Percentiles rank a stretch among this genome's conserved stretches.
Conservation (phyloP, 2,888 invertebrate genomes). For the Candidula unifasciata region DNA sequence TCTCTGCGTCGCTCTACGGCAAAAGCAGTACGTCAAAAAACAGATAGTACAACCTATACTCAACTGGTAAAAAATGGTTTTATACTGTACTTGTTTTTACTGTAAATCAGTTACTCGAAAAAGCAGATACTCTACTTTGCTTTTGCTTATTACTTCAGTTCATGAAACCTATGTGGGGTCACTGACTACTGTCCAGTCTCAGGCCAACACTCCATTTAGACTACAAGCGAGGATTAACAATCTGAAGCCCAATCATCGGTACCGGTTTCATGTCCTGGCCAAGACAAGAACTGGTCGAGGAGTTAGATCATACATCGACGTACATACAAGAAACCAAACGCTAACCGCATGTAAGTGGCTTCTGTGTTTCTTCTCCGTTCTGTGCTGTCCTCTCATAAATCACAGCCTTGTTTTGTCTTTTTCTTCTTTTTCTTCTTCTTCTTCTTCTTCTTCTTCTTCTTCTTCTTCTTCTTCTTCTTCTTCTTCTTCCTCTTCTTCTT, state of each 20-base stretch:
- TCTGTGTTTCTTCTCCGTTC: no score
- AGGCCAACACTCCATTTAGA: slow-evolving; percentile 86
- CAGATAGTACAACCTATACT: no score
- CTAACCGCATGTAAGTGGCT: slow-evolving; percentile 7
- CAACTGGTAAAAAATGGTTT: no score
- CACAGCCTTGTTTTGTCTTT: no score
- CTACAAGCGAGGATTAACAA: slow-evolving; percentile 90
- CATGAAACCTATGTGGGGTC: slow-evolving; percentile 78
- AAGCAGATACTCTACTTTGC: no score
- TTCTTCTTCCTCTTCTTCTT: slow-evolving; percentile 12
- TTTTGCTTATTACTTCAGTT: no score
- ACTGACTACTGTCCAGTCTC: slow-evolving; percentile 85
- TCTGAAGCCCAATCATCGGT: slow-evolving; percentile 90
- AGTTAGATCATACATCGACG: slow-evolving; percentile 79
- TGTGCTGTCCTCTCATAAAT: no score
- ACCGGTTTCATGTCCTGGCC: slow-evolving; percentile 87
- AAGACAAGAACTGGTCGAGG: slow-evolving; percentile 93
- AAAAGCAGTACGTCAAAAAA: no score
- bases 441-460: not conserved
- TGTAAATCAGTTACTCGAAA: no score
- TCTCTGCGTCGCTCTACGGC: no score
- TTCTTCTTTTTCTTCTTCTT: no score
- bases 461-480: slow-evolving; percentile 15
- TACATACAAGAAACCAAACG: slow-evolving; percentile 59
- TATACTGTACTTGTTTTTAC: no score